Evolutionary conservation across 2,797 vertebrate species (phyloP).

Genomic region (Cetoscarus ocellatus): DNA sequence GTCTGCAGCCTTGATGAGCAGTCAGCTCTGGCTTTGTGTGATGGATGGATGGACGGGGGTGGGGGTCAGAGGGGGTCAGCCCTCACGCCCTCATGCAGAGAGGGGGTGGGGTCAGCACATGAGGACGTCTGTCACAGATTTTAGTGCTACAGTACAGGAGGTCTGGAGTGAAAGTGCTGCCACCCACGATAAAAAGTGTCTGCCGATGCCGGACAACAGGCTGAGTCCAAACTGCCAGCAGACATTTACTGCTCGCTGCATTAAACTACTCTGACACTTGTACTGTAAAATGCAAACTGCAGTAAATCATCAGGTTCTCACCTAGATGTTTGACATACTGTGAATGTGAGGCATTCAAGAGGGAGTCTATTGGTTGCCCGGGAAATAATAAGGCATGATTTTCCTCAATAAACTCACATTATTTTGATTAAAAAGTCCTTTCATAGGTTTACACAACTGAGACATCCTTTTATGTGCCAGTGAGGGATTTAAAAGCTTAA

Average conservation of each 20-base stretch:
- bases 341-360: constrained; percentile 11
- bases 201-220: constrained; percentile 44
- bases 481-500: not conserved
- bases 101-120: constrained; percentile 8
- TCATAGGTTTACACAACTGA: not conserved
- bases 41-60: constrained; percentile 49
- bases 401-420: not conserved
- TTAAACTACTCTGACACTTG: constrained; percentile 53
- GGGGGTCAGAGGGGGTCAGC: constrained; percentile 61
- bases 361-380: not conserved
- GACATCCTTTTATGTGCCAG: not conserved
- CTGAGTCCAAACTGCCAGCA: constrained; percentile 57
- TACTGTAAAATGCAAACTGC: constrained; percentile 29
- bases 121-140: constrained; percentile 57
- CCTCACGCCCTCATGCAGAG: constrained; percentile 25
- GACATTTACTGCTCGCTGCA: constrained; percentile 36
- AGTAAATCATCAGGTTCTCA: constrained; percentile 27
- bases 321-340: constrained; percentile 7
- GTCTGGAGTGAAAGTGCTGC: constrained; percentile 67
- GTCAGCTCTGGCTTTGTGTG: constrained; percentile 50
- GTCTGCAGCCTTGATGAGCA: constrained; percentile 47
- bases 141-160: constrained; percentile 32
- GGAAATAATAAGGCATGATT: not conserved
- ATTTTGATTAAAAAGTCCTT: not conserved
- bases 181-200: constrained; percentile 53